These are phyloP conservation scores for Vulpes ferrilata DNA, from an alignment of 2,113 vertebrate genomes.

Conservation along the genomic window DNA sequence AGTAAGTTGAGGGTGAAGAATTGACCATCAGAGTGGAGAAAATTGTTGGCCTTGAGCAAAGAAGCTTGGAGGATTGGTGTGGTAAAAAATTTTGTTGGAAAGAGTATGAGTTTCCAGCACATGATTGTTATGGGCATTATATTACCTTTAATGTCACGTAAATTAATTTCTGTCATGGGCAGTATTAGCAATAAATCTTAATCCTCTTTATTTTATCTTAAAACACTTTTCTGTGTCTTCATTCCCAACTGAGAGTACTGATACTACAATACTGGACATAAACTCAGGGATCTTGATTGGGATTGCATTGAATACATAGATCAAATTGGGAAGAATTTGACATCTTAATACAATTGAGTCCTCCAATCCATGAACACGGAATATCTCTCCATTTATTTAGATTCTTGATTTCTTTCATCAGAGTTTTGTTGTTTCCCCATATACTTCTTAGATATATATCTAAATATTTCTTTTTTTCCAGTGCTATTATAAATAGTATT, in stretches of 20 bases:
- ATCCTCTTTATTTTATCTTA: neutral
- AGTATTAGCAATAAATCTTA: conserved; percentile 3
- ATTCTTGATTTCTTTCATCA: neutral
- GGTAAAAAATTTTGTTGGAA: neutral
- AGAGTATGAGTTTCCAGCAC: neutral
- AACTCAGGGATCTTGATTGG: neutral
- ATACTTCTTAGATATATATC: neutral
- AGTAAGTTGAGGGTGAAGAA: neutral
- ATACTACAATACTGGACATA: neutral
- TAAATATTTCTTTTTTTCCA: neutral
- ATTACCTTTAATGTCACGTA: neutral
- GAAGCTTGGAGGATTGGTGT: neutral
- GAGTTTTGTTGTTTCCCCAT: conserved; percentile 2
- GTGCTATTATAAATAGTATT: neutral
- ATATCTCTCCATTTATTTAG: neutral
- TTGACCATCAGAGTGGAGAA: neutral
- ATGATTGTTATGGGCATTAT: neutral
- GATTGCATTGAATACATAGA: neutral
- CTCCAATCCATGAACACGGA: neutral
- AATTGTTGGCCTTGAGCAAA: neutral
- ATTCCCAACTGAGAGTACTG: neutral
- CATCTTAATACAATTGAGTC: neutral
- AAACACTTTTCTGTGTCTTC: neutral
- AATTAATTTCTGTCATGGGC: neutral
- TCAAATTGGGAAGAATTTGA: neutral